Evolutionary conservation across 2,888 invertebrate genomes (phyloP), one percentile per base, ranked within the genome.

Genomic region (Isotomurus palustris): DNA sequence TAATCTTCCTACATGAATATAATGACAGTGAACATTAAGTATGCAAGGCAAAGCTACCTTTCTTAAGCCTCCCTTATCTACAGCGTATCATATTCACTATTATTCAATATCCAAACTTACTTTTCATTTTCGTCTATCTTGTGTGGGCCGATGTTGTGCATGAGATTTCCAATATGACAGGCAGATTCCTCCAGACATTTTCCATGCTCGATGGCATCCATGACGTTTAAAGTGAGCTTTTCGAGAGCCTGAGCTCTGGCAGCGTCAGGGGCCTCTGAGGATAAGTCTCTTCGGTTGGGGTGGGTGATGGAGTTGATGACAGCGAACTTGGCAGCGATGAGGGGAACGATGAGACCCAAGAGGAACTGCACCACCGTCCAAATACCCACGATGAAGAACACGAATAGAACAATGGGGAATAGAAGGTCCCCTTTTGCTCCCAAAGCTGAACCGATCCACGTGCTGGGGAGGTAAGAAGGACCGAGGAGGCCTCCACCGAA

Each of bases 371-470:
- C 43, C 10, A 65, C 66, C 0, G 64, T 59, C 63, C 63, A 67
- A 6, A 67, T 56, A 22, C 68, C 68, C 3, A 66, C 68, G n/a
- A 66, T 49, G 52, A 66, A 63, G 41, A 68, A 68, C 10, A 65
- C 47, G 45, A 64, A 57, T 25, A 68, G 55, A 28, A 66, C 66
- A 28, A 62, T 35, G 1, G 68, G 68, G 48, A 68, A 68, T n/a
- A 66, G 55, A 5, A 68, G 35, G 24, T 68, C 68, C 10, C 68
- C 68, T 45, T 68, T 68, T 0, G 66, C 66, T 14, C 64, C 64
- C 1, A 66, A 36, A 3, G 66, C 66, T 40, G 66, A 66, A 0
- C 68, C 68, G 2, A 66, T 44, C 62, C 60, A 61, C 14, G 63
- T 60, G 17, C 29, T 14, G 1, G 68, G 68, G 40, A 68, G 32